Evolutionary conservation across 2,888 invertebrate species (phyloP), one percentile per base, ranked within the genome.

Genomic region (Theodoxus fluviatilis): DNA sequence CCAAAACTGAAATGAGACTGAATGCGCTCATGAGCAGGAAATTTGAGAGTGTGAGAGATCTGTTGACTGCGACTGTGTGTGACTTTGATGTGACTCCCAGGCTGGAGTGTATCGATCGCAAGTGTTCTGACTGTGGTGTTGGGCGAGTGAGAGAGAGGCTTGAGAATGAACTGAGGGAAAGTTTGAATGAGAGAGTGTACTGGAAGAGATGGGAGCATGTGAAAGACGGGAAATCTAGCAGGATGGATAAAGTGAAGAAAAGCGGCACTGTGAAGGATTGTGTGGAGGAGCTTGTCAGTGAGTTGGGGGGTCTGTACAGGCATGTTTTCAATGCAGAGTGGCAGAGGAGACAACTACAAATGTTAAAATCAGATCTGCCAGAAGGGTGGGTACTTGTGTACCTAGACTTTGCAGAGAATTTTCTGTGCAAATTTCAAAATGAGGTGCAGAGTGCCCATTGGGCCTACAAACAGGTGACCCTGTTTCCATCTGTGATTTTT

Each of bases 401-500:
- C 9, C 2, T 40, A 2, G 71, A 71, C 18, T 71, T 67, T 63
- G 67, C 71, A 15, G 71, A 71, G 47, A 71, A 61, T 33, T 71
- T 67, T 31, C 52, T 68, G 9, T 67, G 67, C 33, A 12, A n/a
- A 31, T 49, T 61, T 38, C 71, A 67, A n/a, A 63, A 71, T 9
- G 43, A 71, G 43, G 61, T 64, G 1, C 71, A 71, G 52, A 61
- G 49, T 22, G 67, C 71, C 3, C 66, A 71, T 25, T 71, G 37
- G 68, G 67, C 59, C 4, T 64, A 71, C 37, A 35, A 28, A n/a
- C 71, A 71, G 31, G 68, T 67, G 7, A 70, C 70, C 1, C n/a
- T 67, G 25, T 64, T 65, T 49, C 70, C 67, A 25, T 37, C n/a
- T 31, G 64, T 69, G 2, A 1, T 55, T 0, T 63, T 40, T 25